A percentile compares a stretch with the other conserved stretches of the same genome.
These are phyloP conservation scores for Melanaphis sacchari DNA, from an alignment of 1,140 invertebrate species.

Conservation along the genomic window DNA sequence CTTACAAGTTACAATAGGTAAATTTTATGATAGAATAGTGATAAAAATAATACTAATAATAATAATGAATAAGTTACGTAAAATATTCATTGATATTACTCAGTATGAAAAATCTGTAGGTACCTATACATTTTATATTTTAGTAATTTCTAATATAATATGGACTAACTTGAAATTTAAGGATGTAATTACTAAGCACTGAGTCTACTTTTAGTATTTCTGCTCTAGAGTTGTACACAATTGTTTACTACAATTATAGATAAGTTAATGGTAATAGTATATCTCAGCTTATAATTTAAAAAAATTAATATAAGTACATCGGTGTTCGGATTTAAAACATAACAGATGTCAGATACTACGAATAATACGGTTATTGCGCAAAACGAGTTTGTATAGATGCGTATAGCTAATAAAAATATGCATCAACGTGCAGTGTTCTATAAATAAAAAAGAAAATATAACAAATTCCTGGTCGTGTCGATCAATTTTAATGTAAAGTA, in stretches of 20 bases:
- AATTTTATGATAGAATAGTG: no score
- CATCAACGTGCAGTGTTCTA: neutral
- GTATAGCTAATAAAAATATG: neutral
- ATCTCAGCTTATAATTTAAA: neutral
- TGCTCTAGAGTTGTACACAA: neutral
- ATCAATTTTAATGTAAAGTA: neutral
- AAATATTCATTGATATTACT: no score
- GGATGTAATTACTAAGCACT: neutral
- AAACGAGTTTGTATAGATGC: neutral
- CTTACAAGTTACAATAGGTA: no score
- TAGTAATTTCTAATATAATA: neutral
- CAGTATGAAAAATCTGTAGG: neutral
- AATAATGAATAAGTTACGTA: no score
- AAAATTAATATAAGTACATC: neutral
- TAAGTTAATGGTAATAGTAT: neutral
- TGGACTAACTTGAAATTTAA: neutral
- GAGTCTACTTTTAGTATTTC: neutral
- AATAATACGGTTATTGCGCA: neutral
- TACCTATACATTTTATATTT: neutral
- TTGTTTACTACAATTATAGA: neutral
- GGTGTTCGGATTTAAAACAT: neutral
- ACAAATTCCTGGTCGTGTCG: neutral
- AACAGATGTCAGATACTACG: neutral
- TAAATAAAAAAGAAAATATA: slow-evolving; percentile 4
- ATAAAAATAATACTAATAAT: no score